Conservation (phyloP, 2,113 vertebrate species). For the Cinclus cinclus region DNA sequence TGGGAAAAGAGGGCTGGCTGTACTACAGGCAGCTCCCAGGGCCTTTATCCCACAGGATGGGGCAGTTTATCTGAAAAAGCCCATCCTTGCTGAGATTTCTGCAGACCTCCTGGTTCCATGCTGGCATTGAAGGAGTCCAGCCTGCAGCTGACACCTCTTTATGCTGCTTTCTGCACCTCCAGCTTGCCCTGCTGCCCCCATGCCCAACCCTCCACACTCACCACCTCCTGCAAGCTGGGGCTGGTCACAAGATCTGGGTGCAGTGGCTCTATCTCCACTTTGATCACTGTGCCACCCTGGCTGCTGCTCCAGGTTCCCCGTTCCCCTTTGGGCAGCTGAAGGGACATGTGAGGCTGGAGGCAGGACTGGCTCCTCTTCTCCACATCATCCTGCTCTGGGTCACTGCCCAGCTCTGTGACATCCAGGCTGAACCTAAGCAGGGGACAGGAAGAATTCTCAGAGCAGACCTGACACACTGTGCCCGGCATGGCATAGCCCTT, state of each 20-base stretch:
- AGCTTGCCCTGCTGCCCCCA: not conserved
- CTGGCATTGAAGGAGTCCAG: not conserved
- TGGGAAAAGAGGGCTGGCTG: not conserved
- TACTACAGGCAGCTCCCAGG: not conserved
- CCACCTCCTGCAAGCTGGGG: not conserved
- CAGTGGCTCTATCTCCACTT: slow-evolving; percentile 29
- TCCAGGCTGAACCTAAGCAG: slow-evolving; percentile 84
- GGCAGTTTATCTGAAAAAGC: not conserved
- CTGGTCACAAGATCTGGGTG: accelerated
- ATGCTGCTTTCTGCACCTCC: not conserved
- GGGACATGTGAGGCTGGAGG: not conserved
- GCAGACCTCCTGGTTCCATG: not conserved
- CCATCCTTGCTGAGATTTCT: not conserved
- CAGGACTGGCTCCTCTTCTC: slow-evolving; percentile 32
- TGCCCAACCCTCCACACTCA: not conserved
- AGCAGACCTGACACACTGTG: not conserved
- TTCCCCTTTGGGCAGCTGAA: slow-evolving; percentile 43
- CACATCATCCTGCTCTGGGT: slow-evolving; percentile 75
- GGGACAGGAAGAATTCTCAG: not conserved
- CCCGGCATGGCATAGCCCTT: not conserved
- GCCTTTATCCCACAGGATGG: not conserved
- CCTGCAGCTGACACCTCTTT: not conserved
- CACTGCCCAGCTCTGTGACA: slow-evolving; percentile 73
- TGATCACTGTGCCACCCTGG: not conserved
- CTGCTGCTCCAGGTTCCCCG: slow-evolving; percentile 38